Evolutionary conservation across 1,140 invertebrate genomes (phyloP).

Genomic region (Drosophila bipectinata): DNA sequence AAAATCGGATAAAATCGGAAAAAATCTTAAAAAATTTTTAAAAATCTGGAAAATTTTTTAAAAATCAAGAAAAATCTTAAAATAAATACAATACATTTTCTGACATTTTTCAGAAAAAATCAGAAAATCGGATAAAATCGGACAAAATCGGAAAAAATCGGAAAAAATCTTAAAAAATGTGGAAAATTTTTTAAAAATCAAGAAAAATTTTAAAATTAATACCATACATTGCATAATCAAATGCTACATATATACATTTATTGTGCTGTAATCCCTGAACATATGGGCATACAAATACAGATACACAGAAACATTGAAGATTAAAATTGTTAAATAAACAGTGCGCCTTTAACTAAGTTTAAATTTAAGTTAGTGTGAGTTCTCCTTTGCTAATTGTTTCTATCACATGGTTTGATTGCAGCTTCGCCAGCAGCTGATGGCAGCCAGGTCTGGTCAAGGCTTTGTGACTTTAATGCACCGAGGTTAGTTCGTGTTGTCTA

Average conservation of each 20-base stretch:
- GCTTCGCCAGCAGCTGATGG: slow-evolving; percentile 15
- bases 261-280: slow-evolving; percentile 19
- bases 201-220: no score
- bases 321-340: slow-evolving; percentile 27
- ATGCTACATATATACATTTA: slow-evolving; percentile 9
- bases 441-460: slow-evolving; percentile 30
- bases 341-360: slow-evolving; percentile 50
- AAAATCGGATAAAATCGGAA: no score
- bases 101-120: no score
- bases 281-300: slow-evolving; percentile 8
- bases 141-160: no score
- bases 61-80: no score
- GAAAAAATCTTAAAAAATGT: no score
- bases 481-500: slow-evolving; percentile 55
- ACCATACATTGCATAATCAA: not conserved
- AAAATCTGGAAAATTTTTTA: no score
- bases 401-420: slow-evolving; percentile 63
- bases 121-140: no score
- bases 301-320: slow-evolving; percentile 13
- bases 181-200: no score
- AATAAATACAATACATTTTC: not conserved
- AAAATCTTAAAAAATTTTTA: no score
- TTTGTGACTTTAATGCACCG: slow-evolving; percentile 60
- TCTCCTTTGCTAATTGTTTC: slow-evolving; percentile 23
- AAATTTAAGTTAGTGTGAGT: slow-evolving; percentile 37